Base-by-base conservation (phyloP, 2,888 invertebrate genomes). In the Melinaea marsaeus region DNA sequence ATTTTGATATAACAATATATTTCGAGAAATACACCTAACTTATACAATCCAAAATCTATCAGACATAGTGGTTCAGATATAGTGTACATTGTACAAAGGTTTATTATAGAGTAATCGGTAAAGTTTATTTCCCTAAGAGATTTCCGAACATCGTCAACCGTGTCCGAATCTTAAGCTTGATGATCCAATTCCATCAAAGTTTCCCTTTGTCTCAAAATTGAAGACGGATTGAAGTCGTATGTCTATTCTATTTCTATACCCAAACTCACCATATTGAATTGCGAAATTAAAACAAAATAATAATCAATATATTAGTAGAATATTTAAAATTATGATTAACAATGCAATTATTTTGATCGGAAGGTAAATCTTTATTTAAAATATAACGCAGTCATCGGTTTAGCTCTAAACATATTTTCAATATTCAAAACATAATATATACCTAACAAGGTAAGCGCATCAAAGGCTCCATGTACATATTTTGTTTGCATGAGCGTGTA, bases 191-290 rank as follows among this genome's bases (percentile, higher is more conserved):
- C 78, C 72, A 79, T 83, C 78, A 72, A 82, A 84, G 77, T 83
- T 82, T 81, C 81, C 76, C 84, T 85, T 86, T 86, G 84, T 85
- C 79, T 79, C 76, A 71, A 74, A 70, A 73, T 75, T 72, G 75
- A 81, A 81, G 81, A 79, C 82, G 79, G 83, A 85, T 84, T 82
- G 77, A 74, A 78, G 72, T 79, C 73, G 78, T 78, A 73, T 77
- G 71, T 74, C 76, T 77, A 73, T 78, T 77, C 78, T 78, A 74
- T 77, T 79, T 77, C 77, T 80, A 76, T 80, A 80, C 79, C 79
- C 75, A 77, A 74, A 61, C 54, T 62, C 61, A 57, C 42, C 42
- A 42, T 42, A 6, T 32, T 51, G 51, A 51, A 51, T 3, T 7
- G 32, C 11, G 7, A 32, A 9, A 3, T 32, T 2, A 51, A 51